Evolutionary conservation across 2,888 invertebrate genomes (phyloP), one percentile per base, ranked within the genome.

Genomic region (Cerastoderma edule): DNA sequence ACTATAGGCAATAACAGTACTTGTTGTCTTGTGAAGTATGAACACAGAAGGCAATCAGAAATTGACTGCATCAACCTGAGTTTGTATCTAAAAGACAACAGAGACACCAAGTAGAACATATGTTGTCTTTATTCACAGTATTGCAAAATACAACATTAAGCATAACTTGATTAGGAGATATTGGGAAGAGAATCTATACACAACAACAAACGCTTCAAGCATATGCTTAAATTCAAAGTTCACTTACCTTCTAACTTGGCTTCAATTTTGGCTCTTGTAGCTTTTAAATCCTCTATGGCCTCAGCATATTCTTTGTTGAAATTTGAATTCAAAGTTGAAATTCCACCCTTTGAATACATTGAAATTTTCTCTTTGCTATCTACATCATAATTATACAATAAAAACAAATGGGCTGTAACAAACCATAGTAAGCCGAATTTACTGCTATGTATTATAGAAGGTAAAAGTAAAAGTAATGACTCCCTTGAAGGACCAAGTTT

Each of bases 291-390:
- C n/a, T 68, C 67, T 63, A 84, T 68, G 2, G 87, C 88, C 33
- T 82, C 82, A 8, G 82, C 78, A 54, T 88, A 82, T 60, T 91
- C 90, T 46, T 83, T 86, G 28, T 78, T 76, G 80, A 90, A 91
- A 70, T 89, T 85, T 54, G 87, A 75, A 63, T 87, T 90, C 46
- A 91, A 72, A 28, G 85, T 87, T 6, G 87, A 80, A 22, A 91
- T 89, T 13, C 91, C 91, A 60, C 90, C 90, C 89, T 90, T n/a
- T 72, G 24, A 84, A 82, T 35, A 56, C 24, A 56, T 24, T 22
- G 27, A 56, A 56, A 30, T 6, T n/a, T n/a, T n/a, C n/a, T n/a
- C n/a, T 13, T 44, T 44, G 19, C 19, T 13, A 44, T 44, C 19
- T 13, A 13, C 13, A 13, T 44, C 10, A 13, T 44, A 44, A 44